Base-by-base conservation (phyloP, 2,888 invertebrate species). In the Cryptops parisi region DNA sequence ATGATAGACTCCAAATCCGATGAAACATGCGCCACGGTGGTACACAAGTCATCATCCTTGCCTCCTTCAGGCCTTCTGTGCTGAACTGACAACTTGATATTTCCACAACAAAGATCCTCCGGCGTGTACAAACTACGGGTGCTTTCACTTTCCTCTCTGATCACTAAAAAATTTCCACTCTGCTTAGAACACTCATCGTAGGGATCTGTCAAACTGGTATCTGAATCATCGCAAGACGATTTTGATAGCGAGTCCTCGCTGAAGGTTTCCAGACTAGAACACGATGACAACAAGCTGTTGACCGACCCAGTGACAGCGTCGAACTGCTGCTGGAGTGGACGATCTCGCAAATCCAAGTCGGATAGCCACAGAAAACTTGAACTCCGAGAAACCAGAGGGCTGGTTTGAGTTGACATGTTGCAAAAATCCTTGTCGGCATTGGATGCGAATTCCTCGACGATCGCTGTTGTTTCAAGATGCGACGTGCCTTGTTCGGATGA, bases 361-460 rank as follows among this genome's bases (percentile, higher is more conserved):
- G 43, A 41, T 6, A 41, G 9, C 43, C 43, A 41, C 24, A 26
- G n/a, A 21, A 47, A 23, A 26, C 47, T 47, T 15, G 25, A 47
- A n/a, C 25, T 47, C n/a, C 47, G 24, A 15, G 47, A 47, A 15
- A 3, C 2, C n/a, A n/a, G 17, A n/a, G 47, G 47, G 3, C 19
- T 47, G 2, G 47, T 47, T 25, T 47, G 47, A 2, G 47, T 47
- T 2, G 25, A 23, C 2, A 26, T 26, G n/a, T 21, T 22, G 25
- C 5, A 21, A 39, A 4, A 39, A 44, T 19, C 4, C 15, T 15
- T 44, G 44, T 21, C 22, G 4, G 15, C 44, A 21, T 44, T 22
- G 4, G 44, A 22, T 9, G 21, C 15, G 23, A 44, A 44, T 15
- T 21, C 22, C 2, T 44, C 22, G 19, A n/a, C 15, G 5, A 44